Percentiles rank a stretch among this genome's conserved stretches.
Conservation (phyloP, 23 tunicate genomes). For the Trididemnum clinides region DNA sequence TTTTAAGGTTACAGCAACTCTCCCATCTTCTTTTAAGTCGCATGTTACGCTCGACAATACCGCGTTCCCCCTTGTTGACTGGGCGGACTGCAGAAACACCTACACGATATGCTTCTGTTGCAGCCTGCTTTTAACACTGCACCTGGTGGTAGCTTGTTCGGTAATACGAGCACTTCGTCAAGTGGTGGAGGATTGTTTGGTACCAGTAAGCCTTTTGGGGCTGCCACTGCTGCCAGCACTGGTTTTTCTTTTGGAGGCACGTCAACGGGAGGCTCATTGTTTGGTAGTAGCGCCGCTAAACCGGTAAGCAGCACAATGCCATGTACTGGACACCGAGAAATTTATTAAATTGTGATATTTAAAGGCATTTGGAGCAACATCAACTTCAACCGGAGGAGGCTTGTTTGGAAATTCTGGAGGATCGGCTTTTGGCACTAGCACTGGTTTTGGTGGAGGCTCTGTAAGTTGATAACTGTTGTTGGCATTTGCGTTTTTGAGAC, state of each 20-base stretch:
- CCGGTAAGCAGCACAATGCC: no score
- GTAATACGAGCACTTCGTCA: constrained; percentile 41
- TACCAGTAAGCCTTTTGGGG: constrained; percentile 44
- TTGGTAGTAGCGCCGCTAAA: constrained; percentile 7
- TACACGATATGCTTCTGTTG: not conserved
- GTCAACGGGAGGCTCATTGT: not conserved
- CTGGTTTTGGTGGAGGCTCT: not conserved
- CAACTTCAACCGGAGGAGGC: constrained; percentile 48
- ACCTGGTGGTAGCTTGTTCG: constrained; percentile 61
- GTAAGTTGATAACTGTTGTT: not conserved
- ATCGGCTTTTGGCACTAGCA: not conserved
- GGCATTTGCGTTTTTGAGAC: no score
- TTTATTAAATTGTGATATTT: no score
- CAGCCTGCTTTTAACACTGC: constrained; percentile 54
- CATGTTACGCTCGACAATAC: no score
- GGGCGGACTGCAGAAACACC: no score
- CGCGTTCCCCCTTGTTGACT: no score
- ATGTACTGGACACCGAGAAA: no score
- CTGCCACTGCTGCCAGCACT: constrained; percentile 39
- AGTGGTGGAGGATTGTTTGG: constrained; percentile 67
- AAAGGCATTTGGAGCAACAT: constrained; percentile 43
- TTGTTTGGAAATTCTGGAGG: constrained; percentile 38
- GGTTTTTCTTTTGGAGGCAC: constrained; percentile 28
- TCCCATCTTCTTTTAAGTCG: no score
- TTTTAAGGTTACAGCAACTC: no score